Base-by-base conservation (phyloP, 2,888 invertebrate species). In the Lasioglossum zephyrum region DNA sequence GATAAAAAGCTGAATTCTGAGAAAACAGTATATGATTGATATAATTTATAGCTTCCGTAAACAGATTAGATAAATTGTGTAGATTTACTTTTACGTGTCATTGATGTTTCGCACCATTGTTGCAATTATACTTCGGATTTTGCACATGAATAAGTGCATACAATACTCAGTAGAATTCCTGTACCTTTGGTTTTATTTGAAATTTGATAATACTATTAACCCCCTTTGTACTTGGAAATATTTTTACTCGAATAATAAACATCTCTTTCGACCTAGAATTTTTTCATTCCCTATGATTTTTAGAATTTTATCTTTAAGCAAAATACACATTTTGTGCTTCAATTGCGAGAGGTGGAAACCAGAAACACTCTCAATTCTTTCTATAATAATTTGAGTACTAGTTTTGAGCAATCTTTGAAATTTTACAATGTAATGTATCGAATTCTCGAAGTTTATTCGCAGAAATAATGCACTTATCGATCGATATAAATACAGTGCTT, bases 401-500 rank as follows among this genome's bases (percentile, higher is more conserved):
- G 16, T 47, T 47, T 47, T 16, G 13, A 4, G 39, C 16, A 47
- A 47, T 16, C 4, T 47, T 47, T 47, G 0, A 47, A 47, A 47
- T 47, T 4, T 4, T 1, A 16, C 4, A 47, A 47, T 53, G 16
- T 5, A 26, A 4, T 26, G 11, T 36, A 66, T n/a, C 44, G 22
- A n/a, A 53, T 8, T 0, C 4, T 0, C 4, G 2, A 16, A 26
- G 18, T 36, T 1, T 16, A 16, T 18, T 1, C n/a, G 9, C 26
- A 44, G 16, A 73, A 57, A 44, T 22, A 44, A 57, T 18, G 16
- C 0, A 31, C 16, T 36, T 26, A 63, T 31, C 5, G 74, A 83
- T 69, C n/a, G 69, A 49, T 49, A 73, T 57, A 53, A 69, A n/a
- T 41, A 77, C 44, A 8, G n/a, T 13, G 47, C 9, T 47, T 57